Evolutionary conservation across 1,140 invertebrate species (phyloP).

Genomic region (Sycophila sp.): DNA sequence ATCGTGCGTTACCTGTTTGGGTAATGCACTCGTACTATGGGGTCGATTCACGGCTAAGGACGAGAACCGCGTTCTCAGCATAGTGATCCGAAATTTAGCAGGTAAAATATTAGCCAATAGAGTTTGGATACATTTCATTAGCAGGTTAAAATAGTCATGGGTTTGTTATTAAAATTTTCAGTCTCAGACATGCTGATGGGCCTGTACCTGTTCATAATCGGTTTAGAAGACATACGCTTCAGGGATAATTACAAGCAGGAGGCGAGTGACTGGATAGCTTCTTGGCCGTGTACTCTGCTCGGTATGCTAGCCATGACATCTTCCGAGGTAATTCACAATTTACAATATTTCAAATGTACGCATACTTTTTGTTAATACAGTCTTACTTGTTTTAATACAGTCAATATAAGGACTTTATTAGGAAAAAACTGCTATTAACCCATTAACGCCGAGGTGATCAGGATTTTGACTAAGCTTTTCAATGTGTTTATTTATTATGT

Average conservation of each 20-base stretch:
- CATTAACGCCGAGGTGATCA: too few relatives aligned
- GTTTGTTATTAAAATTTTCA: slow-evolving; percentile 44
- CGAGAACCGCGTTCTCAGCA: slow-evolving; percentile 70
- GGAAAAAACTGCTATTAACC: too few relatives aligned
- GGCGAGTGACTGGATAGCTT: slow-evolving; percentile 76
- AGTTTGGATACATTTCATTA: neutral
- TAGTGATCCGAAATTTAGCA: slow-evolving; percentile 79
- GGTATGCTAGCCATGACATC: slow-evolving; percentile 77
- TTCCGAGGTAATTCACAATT: slow-evolving; percentile 74
- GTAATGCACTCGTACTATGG: slow-evolving; percentile 77
- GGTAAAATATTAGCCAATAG: slow-evolving; percentile 57
- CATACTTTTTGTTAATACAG: too few relatives aligned
- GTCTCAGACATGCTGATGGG: slow-evolving; percentile 85
- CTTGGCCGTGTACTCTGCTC: slow-evolving; percentile 72
- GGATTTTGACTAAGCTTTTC: slow-evolving; percentile 12
- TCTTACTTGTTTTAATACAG: too few relatives aligned
- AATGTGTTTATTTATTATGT: neutral
- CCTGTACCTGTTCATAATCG: slow-evolving; percentile 79
- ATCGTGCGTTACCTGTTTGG: slow-evolving; percentile 72
- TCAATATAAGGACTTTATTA: too few relatives aligned
- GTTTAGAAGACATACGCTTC: slow-evolving; percentile 73
- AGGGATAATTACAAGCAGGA: slow-evolving; percentile 73
- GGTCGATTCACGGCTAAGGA: slow-evolving; percentile 72
- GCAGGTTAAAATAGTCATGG: too few relatives aligned
- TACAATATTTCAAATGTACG: too few relatives aligned